A percentile compares a stretch with the other conserved stretches of the same genome.
Evolutionary conservation across 2,888 invertebrate species (phyloP).

Genomic region (Tetropium fuscum): DNA sequence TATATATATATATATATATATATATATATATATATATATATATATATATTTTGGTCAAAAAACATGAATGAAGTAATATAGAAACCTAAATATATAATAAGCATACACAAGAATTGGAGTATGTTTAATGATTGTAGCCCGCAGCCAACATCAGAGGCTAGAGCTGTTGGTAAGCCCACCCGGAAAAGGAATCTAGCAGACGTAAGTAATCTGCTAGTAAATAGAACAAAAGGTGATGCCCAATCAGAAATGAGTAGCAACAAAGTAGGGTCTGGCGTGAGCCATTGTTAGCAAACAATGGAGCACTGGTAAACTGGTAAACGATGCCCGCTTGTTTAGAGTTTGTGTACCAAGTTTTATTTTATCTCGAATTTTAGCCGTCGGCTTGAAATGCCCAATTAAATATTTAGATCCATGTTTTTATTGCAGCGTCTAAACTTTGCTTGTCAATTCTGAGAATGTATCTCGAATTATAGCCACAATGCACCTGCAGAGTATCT

Average conservation of each 20-base stretch:
- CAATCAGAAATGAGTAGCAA: conserved; percentile 61
- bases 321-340: conserved; percentile 64
- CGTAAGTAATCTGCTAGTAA: conserved; percentile 61
- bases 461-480: no score
- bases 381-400: conserved; percentile 61
- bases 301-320: conserved; percentile 62
- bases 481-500: no score
- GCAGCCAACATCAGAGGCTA: conserved; percentile 45
- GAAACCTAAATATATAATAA: no score
- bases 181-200: conserved; percentile 59
- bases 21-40: no score
- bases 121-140: conserved; percentile 5
- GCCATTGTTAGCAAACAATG: conserved; percentile 62
- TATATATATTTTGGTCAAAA: no score
- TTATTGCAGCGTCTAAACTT: conserved; percentile 43
- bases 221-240: conserved; percentile 63
- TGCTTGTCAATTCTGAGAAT: not conserved
- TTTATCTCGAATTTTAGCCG: conserved; percentile 58
- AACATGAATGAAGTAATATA: no score
- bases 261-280: conserved; percentile 63
- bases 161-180: conserved; percentile 51
- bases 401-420: conserved; percentile 60
- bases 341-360: conserved; percentile 63
- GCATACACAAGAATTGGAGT: conserved; percentile 1
- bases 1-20: no score